Evolutionary conservation across 2,888 invertebrate genomes (phyloP), one percentile per base, ranked within the genome.

Genomic region (Margaritifera margaritifera): DNA sequence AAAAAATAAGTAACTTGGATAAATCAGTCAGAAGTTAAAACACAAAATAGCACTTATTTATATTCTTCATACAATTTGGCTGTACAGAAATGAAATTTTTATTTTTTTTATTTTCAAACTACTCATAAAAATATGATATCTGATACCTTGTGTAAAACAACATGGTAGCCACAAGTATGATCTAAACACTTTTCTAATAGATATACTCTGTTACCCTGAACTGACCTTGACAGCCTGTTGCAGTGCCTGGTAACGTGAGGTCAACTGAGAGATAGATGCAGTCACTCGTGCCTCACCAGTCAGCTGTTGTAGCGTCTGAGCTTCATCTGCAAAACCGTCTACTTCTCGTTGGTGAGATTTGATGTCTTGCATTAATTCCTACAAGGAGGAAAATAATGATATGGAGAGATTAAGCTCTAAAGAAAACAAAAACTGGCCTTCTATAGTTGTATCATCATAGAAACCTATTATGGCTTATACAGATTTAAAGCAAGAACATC

Each of bases 261-360:
- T 95, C n/a, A 97, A 93, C 91, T 97, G 97, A 0, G 95, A 94
- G 19, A 96, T 94, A 65, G 96, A 91, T 2, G 95, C 95, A 85
- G 96, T 95, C 24, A 97, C 92, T 66, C 95, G 93, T 81, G 96
- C 95, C 0, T 95, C 95, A 0, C 94, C 94, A 84, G 96, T 96
- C 50, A 93, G 91, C 87, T 96, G 95, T 1, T 96, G 92, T 66
- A 98, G 91, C 19, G 93, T 93, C 87, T 97, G 96, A n/a, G 96
- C 95, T 84, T 93, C 94, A 89, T 98, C 97, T 27, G 96, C 93
- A 86, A 97, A 97, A 19, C 93, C 92, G 88, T 97, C 97, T 57
- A 98, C 93, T 86, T 94, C 94, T 81, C 94, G 93, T 89, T 98
- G 97, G 83, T 95, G 94, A 15, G 92, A 93, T 62, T 94, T 91